Evolutionary conservation across 2,888 invertebrate species (phyloP).

Genomic region (Hyppa rectilinea): DNA sequence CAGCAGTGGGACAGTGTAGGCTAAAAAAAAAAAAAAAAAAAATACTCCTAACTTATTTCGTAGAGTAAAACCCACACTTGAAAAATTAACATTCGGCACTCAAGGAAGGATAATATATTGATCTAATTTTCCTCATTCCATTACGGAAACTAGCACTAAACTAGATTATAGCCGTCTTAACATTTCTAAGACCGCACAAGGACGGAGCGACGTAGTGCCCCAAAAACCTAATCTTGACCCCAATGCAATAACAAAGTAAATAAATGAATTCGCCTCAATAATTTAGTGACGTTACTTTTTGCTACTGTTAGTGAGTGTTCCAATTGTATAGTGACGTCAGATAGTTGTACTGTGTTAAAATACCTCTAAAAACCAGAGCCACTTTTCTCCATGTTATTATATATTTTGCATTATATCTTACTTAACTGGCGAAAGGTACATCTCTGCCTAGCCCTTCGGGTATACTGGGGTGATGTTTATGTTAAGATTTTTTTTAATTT

Average conservation of each 20-base stretch:
- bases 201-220: slow-evolving; percentile 41
- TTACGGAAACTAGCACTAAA: slow-evolving; percentile 17
- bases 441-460: too few relatives aligned
- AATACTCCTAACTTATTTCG: neutral
- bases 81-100: slow-evolving; percentile 9
- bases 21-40: too few relatives aligned
- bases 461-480: too few relatives aligned
- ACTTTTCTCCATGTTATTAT: too few relatives aligned
- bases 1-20: too few relatives aligned
- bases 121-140: slow-evolving; percentile 16
- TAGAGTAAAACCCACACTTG: neutral
- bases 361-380: too few relatives aligned
- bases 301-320: neutral
- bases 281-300: slow-evolving; percentile 15
- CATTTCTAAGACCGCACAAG: slow-evolving; percentile 53
- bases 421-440: too few relatives aligned
- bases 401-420: too few relatives aligned
- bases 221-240: slow-evolving; percentile 64
- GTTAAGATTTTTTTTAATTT: too few relatives aligned
- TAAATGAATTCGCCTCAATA: slow-evolving; percentile 47
- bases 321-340: neutral
- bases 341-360: neutral
- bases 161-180: slow-evolving; percentile 28
- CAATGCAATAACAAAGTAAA: slow-evolving; percentile 49
- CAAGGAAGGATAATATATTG: slow-evolving; percentile 14